A percentile compares a stretch with the other conserved stretches of the same genome.
phyloP scores from a whole-genome alignment of 2,888 invertebrate species.

The Phengaris arion region DNA sequence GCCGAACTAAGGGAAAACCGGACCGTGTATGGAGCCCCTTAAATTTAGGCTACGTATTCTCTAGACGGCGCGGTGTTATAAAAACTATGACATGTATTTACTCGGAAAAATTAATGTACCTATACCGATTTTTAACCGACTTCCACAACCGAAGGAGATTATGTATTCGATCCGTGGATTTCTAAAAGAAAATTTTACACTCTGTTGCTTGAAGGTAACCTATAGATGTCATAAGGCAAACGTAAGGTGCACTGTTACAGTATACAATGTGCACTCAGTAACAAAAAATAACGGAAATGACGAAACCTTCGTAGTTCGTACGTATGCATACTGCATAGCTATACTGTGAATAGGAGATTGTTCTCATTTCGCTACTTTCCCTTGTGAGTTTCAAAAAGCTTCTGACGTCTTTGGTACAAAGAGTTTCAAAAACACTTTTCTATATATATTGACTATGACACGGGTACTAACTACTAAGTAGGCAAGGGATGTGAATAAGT shows the following conservation, averaged over 20 bases:
- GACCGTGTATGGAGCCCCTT: too few relatives aligned
- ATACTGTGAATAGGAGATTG: slow-evolving; percentile 12
- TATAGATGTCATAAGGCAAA: not conserved
- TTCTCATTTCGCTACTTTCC: slow-evolving; percentile 1
- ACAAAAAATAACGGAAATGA: not conserved
- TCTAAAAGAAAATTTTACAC: too few relatives aligned
- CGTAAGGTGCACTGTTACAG: not conserved
- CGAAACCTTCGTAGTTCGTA: not conserved
- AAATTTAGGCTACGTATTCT: not conserved
- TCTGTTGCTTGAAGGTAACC: too few relatives aligned
- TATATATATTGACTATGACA: not conserved
- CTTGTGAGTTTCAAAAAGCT: not conserved
- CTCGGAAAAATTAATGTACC: too few relatives aligned
- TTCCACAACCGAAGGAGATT: too few relatives aligned
- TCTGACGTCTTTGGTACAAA: slow-evolving; percentile 6
- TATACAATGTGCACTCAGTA: not conserved
- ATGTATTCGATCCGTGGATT: too few relatives aligned
- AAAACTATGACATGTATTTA: not conserved
- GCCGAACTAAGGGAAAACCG: too few relatives aligned
- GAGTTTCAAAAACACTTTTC: slow-evolving; percentile 1
- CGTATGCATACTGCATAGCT: not conserved
- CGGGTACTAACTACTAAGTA: too few relatives aligned
- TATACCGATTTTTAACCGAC: too few relatives aligned
- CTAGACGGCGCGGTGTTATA: not conserved
- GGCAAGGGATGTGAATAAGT: too few relatives aligned